Evolutionary conservation across 2,797 vertebrate species (phyloP).

Genomic region (Coregonus sp.): DNA sequence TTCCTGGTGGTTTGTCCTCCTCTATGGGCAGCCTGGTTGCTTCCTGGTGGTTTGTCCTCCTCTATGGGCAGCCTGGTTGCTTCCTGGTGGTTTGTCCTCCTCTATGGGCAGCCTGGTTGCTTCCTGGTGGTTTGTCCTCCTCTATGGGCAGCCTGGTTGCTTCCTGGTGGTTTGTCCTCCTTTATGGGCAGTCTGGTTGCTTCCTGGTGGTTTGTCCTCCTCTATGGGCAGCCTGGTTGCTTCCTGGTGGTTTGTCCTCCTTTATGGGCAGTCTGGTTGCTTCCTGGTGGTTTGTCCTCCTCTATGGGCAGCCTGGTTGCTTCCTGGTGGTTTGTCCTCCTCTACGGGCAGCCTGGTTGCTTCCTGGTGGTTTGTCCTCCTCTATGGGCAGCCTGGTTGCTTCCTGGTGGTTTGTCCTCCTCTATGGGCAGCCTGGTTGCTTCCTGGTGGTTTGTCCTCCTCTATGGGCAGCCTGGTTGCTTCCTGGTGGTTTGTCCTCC

Average conservation of each 20-base stretch:
- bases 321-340: neutral
- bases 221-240: neutral
- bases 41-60: neutral
- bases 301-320: neutral
- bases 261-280: neutral
- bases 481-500: neutral
- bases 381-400: neutral
- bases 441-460: neutral
- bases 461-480: neutral
- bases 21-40: neutral
- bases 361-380: neutral
- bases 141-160: neutral
- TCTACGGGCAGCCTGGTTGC: neutral
- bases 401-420: neutral
- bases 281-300: neutral
- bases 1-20: neutral
- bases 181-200: neutral
- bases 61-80: neutral
- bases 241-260: neutral
- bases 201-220: neutral
- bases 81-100: neutral
- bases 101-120: neutral
- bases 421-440: neutral
- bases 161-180: neutral
- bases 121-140: neutral